Conservation (phyloP, 2,888 invertebrate genomes). For the Agrotis segetum region DNA sequence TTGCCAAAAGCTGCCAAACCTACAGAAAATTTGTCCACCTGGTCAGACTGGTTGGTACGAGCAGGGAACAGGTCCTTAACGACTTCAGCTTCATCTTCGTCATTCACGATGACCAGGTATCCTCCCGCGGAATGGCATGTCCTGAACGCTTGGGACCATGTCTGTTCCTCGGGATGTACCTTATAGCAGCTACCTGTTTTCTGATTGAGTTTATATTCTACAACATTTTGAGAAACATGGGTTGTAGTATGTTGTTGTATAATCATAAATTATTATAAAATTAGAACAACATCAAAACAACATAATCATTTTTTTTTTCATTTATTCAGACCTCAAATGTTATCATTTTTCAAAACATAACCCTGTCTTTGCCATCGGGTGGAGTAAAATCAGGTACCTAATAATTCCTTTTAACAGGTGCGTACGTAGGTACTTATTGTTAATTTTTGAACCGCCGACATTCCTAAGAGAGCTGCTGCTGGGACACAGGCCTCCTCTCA, state of each 20-base stretch:
- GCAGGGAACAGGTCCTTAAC: slow-evolving; percentile 21
- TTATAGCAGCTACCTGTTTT: slow-evolving; percentile 53
- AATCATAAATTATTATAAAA: too few species aligned
- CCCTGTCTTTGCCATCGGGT: too few species aligned
- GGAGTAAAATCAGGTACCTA: too few species aligned
- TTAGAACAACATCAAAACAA: too few species aligned
- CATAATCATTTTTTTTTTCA: too few species aligned
- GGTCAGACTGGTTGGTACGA: not conserved
- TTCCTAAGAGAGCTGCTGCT: too few species aligned
- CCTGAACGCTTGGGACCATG: slow-evolving; percentile 28
- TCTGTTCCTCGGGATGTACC: not conserved
- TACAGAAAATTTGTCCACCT: slow-evolving; percentile 16
- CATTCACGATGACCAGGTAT: slow-evolving; percentile 41
- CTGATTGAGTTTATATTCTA: slow-evolving; percentile 33
- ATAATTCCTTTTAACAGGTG: too few species aligned
- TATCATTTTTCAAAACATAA: too few species aligned
- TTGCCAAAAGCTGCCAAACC: slow-evolving; percentile 30
- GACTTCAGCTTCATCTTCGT: slow-evolving; percentile 27
- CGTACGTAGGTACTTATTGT: too few species aligned
- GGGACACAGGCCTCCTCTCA: too few species aligned
- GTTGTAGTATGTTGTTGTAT: not conserved
- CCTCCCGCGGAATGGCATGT: slow-evolving; percentile 39
- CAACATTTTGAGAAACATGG: not conserved
- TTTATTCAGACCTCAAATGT: too few species aligned
- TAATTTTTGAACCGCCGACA: too few species aligned